Evolutionary conservation across 1,140 invertebrate genomes (phyloP), one percentile per base, ranked within the genome.

Genomic region (Euborellia annulipes): DNA sequence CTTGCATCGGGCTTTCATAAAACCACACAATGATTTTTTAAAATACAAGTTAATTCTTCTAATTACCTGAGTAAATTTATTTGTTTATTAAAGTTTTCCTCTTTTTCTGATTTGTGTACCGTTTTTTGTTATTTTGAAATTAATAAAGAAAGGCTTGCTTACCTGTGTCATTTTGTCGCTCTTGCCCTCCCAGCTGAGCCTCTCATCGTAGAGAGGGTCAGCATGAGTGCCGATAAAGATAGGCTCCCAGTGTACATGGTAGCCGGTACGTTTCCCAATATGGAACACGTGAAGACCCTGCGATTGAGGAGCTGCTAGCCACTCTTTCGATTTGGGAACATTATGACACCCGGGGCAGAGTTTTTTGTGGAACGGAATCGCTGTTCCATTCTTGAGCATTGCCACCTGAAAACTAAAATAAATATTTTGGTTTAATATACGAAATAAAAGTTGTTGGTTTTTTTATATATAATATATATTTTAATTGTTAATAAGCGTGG

Each of bases 81-180:
- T n/a, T n/a, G n/a, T n/a, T n/a, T n/a, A n/a, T n/a, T n/a, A n/a
- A n/a, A n/a, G n/a, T n/a, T n/a, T n/a, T n/a, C n/a, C n/a, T n/a
- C n/a, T n/a, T n/a, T n/a, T n/a, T n/a, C n/a, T n/a, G n/a, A n/a
- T n/a, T n/a, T n/a, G n/a, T n/a, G n/a, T n/a, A n/a, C n/a, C n/a
- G n/a, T n/a, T n/a, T n/a, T 40, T n/a, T 2, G 18, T 18, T 30
- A 2, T 13, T n/a, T 13, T 22, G 34, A 45, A 16, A 3, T 39
- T 2, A 8, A n/a, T 14, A 4, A 30, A 40, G 11, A 11, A 3
- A 34, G n/a, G 11, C 1, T 34, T 6, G 41, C 45, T 61, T 56
- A 89, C 86, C 78, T 92, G 89, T 30, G 86, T 88, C 89, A 93
- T 93, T 69, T 89, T 89, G 62, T 89, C 85, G 61, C 83, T 85